Evolutionary conservation across 2,113 vertebrate genomes (phyloP).

Genomic region (Hyaena hyaena): DNA sequence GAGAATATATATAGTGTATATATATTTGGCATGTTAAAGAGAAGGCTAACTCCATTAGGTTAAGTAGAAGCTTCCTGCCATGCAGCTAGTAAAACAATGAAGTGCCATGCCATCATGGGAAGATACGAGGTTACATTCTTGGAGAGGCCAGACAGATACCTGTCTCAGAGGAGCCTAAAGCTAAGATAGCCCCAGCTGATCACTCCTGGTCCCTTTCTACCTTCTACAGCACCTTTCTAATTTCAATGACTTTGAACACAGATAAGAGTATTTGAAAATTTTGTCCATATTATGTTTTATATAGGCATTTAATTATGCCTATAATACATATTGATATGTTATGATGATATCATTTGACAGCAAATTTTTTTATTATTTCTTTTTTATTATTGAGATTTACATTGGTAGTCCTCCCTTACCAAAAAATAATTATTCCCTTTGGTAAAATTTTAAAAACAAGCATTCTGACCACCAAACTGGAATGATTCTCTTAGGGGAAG

Average conservation of each 20-base stretch:
- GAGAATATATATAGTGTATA: background rate
- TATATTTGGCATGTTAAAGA: background rate
- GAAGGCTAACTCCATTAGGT: background rate
- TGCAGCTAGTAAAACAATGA: background rate
- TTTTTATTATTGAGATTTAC: slow-evolving; percentile 10
- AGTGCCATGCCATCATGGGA: background rate
- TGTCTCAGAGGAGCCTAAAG: background rate
- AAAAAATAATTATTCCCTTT: background rate
- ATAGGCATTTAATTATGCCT: no score
- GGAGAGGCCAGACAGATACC: no score
- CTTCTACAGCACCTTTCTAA: background rate
- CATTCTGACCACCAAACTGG: background rate
- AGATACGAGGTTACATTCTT: background rate
- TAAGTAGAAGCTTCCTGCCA: background rate
- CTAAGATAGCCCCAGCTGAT: background rate
- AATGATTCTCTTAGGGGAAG: background rate
- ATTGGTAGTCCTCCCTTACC: background rate
- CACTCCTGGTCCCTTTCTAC: background rate
- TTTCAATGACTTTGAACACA: background rate
- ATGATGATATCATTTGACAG: background rate
- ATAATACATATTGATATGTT: no score
- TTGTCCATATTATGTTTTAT: background rate
- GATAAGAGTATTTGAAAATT: background rate
- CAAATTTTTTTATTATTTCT: slow-evolving; percentile 3
- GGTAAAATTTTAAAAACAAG: background rate